phyloP scores from a whole-genome alignment of 2,888 invertebrate genomes.

The Eristalis pertinax region DNA sequence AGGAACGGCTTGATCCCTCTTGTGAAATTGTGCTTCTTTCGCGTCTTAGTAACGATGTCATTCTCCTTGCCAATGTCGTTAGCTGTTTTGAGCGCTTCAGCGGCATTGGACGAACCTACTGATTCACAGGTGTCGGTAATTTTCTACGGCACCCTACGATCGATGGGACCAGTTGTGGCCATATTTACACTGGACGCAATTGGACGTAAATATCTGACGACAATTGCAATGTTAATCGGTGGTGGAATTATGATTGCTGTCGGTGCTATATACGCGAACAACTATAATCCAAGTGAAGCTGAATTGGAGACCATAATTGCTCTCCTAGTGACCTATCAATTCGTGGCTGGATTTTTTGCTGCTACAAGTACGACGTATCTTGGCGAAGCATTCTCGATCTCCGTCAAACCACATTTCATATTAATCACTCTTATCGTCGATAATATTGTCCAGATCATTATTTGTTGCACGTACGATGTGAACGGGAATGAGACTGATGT shows the following conservation, averaged over 20 bases:
- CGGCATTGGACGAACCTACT: neutral
- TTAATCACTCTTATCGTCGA: slow-evolving; percentile 74
- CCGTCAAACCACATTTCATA: slow-evolving; percentile 74
- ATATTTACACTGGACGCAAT: slow-evolving; percentile 70
- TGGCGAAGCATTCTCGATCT: slow-evolving; percentile 77
- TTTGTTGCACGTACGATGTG: neutral
- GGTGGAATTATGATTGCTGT: slow-evolving; percentile 70
- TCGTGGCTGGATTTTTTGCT: slow-evolving; percentile 75
- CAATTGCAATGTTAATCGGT: slow-evolving; percentile 72
- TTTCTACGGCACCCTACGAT: slow-evolving; percentile 72
- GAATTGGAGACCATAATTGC: slow-evolving; percentile 49
- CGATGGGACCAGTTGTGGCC: slow-evolving; percentile 64
- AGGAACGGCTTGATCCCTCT: slow-evolving; percentile 73
- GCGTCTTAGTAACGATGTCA: slow-evolving; percentile 75
- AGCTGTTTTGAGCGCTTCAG: neutral
- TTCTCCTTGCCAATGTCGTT: slow-evolving; percentile 74
- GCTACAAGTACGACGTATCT: slow-evolving; percentile 75
- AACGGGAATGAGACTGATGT: neutral
- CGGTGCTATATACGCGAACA: neutral
- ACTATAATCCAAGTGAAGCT: neutral
- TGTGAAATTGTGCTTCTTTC: slow-evolving; percentile 73
- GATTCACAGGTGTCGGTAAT: neutral
- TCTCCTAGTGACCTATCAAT: slow-evolving; percentile 74
- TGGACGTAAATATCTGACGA: slow-evolving; percentile 75
- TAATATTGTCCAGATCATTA: slow-evolving; percentile 72